Conservation (phyloP, 2,113 vertebrate genomes). For the Cinclus cinclus region DNA sequence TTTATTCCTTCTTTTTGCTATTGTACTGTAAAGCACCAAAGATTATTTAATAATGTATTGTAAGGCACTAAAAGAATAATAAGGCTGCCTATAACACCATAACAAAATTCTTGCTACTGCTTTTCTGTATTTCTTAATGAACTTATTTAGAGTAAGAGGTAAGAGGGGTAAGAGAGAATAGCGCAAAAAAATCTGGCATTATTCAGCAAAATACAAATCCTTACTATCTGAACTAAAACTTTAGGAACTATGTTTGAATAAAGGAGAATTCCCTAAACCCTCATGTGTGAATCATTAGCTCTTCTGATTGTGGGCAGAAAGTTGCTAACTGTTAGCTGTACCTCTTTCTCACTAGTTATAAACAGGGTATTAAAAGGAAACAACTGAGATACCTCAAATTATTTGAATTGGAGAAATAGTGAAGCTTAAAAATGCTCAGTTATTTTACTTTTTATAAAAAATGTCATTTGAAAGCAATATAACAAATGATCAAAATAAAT, state of each 20-base stretch:
- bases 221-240: neutral
- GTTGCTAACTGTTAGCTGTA: neutral
- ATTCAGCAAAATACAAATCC: neutral
- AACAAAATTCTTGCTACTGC: neutral
- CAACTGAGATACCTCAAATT: neutral
- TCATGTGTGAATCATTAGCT: neutral
- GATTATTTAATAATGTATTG: neutral
- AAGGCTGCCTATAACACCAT: neutral
- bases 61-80: neutral
- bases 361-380: neutral
- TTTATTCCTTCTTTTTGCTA: neutral
- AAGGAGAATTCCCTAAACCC: neutral
- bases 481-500: neutral
- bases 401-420: neutral
- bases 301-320: neutral
- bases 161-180: neutral
- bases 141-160: neutral
- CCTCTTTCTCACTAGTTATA: neutral
- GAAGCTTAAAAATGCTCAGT: neutral
- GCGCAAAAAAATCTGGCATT: neutral
- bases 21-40: neutral
- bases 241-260: neutral
- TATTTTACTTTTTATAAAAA: neutral
- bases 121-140: neutral
- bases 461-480: neutral